Conservation (phyloP, 2,113 vertebrate species). For the Smithornis capensis region DNA sequence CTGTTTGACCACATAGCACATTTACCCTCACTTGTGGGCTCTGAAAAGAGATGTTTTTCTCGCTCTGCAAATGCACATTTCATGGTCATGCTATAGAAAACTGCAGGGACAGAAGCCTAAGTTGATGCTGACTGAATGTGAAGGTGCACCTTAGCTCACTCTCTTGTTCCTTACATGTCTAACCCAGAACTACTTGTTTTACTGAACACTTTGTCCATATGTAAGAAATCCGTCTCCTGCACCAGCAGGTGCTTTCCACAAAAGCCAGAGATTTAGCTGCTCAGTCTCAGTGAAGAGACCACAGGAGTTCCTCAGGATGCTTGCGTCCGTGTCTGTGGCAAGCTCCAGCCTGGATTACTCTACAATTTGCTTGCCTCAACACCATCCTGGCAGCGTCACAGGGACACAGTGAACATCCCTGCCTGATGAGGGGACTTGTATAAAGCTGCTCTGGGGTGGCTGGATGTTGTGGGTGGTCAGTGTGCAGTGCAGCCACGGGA, state of each 20-base stretch:
- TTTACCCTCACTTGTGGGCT: background rate
- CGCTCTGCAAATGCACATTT: background rate
- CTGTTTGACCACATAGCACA: background rate
- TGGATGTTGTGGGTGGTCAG: background rate
- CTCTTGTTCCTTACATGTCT: background rate
- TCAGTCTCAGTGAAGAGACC: background rate
- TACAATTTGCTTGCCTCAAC: background rate
- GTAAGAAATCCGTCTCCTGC: background rate
- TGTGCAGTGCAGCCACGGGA: background rate
- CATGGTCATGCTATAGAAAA: background rate
- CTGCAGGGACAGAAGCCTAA: background rate
- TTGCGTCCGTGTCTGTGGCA: background rate
- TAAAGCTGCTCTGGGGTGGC: background rate
- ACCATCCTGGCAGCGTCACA: background rate
- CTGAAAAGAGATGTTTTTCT: background rate
- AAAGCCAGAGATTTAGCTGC: background rate
- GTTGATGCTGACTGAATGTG: background rate
- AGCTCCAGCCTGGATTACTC: background rate
- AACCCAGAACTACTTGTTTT: background rate
- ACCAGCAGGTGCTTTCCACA: background rate
- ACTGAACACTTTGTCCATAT: background rate
- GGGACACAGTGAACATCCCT: background rate
- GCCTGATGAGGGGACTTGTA: background rate
- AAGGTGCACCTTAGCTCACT: background rate
- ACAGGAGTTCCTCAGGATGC: background rate